A percentile compares a stretch with the other conserved stretches of the same genome.
Evolutionary conservation across 2,888 invertebrate genomes (phyloP).

Genomic region (Clitarchus hookeri): DNA sequence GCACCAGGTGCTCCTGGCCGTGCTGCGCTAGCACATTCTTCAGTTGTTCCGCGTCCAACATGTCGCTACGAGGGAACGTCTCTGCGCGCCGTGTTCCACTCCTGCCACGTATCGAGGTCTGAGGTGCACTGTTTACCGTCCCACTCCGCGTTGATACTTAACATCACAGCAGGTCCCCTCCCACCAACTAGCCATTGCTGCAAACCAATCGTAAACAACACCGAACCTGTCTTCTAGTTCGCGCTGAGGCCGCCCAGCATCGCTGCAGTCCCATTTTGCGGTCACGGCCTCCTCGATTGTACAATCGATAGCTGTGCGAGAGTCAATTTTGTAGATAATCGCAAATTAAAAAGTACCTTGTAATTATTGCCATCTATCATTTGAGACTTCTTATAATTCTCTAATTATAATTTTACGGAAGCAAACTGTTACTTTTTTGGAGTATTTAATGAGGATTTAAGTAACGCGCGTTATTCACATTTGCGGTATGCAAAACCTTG

Average conservation of each 20-base stretch:
- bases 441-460: too few species aligned
- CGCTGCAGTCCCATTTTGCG: neutral
- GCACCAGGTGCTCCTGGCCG: slow-evolving; percentile 80
- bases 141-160: neutral
- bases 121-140: slow-evolving; percentile 21
- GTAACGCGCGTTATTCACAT: too few species aligned
- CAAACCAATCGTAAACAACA: neutral
- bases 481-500: too few species aligned
- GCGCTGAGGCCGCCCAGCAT: neutral
- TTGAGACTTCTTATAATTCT: too few species aligned
- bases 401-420: too few species aligned
- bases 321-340: neutral
- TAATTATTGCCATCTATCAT: too few species aligned
- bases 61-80: neutral
- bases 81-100: neutral
- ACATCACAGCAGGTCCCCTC: neutral
- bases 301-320: neutral
- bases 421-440: too few species aligned
- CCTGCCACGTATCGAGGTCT: slow-evolving; percentile 3
- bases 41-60: slow-evolving; percentile 57
- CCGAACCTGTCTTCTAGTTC: neutral
- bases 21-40: slow-evolving; percentile 61
- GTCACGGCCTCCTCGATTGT: neutral
- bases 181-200: neutral
- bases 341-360: too few species aligned